Base-by-base conservation (phyloP, 2,113 vertebrate genomes). In the Chamaea fasciata region DNA sequence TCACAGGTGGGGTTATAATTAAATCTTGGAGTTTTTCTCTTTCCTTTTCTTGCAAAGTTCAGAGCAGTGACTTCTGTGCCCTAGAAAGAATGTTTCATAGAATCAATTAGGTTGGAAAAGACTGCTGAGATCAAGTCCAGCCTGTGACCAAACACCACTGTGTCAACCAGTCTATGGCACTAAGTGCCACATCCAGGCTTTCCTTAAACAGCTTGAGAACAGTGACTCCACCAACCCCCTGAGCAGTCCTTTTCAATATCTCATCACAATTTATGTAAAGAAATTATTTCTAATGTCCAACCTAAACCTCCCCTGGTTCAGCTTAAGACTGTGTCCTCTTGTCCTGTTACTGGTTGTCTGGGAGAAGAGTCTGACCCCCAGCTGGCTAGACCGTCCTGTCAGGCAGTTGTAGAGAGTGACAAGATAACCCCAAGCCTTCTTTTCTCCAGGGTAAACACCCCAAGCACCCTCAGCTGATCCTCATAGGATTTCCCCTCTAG, bases 101-200 rank as follows among this genome's bases (percentile, higher is more conserved):
- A 47, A 15, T 41, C 46, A 30, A 1, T 53, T 60, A 62, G 14
- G 12, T 30, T 47, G 21, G 41, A 76, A 62, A 14, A 47, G 53
- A 53, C 16, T 1, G 33, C 37, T 49, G 26, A 44, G 37, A 39
- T 67, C 3, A 20, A 52, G 44, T 44, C 52, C 37, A 46, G 2
- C 19, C 16, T 46, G 5, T 52, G 13, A 21, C 33, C 13, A 3
- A 37, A 33, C 37, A n/a, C 33, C 4, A 8, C 3, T 2, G 1
- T 59, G 39, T 52, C 13, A 52, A 21, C 15, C 30, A 39, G 33
- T 24, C 46, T 19, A 10, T 37, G 39, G 6, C 46, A 24, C 23
- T 52, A 33, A n/a, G 44, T 1, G 0, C 27, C 7, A 21, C 8
- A 13, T 60, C 6, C 9, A 30, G 28, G 18, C 42, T 26, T 74